A percentile compares a stretch with the other conserved stretches of the same genome.
Conservation (phyloP, 2,113 vertebrate species). For the Cercopithecus mona region DNA sequence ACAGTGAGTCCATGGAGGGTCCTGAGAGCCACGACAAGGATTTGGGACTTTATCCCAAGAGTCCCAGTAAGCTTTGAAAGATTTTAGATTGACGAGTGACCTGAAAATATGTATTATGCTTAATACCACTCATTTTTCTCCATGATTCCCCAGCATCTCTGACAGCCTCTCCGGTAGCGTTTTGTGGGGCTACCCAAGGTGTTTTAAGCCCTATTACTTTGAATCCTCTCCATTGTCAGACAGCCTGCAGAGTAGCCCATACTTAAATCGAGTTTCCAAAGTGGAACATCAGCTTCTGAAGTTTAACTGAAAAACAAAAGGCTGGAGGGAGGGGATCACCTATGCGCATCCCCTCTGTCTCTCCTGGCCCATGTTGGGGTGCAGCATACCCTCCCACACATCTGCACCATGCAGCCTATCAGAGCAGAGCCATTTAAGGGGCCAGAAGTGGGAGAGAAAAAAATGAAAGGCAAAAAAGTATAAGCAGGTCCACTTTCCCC, state of each 20-base stretch:
- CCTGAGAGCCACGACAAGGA: background rate
- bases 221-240: no score
- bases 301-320: background rate
- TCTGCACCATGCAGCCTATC: background rate
- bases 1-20: rapidly evolving
- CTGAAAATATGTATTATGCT: background rate
- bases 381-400: rapidly evolving
- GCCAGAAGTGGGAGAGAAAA: background rate
- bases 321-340: background rate
- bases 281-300: background rate
- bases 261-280: background rate
- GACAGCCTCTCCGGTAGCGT: background rate
- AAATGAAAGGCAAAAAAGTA: background rate
- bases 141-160: background rate
- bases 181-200: rapidly evolving
- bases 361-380: background rate
- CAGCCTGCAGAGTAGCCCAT: rapidly evolving
- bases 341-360: rapidly evolving
- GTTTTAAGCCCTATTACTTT: background rate
- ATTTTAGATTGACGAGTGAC: background rate
- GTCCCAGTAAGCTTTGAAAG: background rate
- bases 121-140: background rate
- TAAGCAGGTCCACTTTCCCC: background rate
- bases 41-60: background rate
- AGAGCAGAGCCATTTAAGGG: background rate